phyloP scores from a whole-genome alignment of 2,113 vertebrate species.

The Cynopterus brachyotis region DNA sequence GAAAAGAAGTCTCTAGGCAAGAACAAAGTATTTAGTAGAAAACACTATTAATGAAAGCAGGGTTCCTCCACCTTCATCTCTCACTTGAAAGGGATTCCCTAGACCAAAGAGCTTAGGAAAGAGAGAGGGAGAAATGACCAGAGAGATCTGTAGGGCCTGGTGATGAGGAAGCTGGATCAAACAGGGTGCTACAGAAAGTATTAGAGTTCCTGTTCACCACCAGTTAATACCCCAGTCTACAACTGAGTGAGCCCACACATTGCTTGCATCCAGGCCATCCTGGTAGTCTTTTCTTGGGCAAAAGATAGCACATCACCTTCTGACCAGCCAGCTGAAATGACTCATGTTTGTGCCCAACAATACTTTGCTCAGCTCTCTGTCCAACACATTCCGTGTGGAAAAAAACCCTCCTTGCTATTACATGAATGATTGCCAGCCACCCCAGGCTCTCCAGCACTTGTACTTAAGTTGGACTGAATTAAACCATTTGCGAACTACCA shows the following conservation, averaged over 20 bases:
- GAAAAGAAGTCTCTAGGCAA: not conserved
- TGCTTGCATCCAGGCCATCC: no score
- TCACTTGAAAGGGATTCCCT: not conserved
- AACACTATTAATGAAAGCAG: not conserved
- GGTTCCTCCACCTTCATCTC: not conserved
- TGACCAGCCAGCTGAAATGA: not conserved
- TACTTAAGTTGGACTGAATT: not conserved
- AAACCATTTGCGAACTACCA: not conserved
- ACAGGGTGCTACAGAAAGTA: not conserved
- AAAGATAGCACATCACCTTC: not conserved
- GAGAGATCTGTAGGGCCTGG: not conserved
- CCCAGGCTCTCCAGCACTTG: not conserved
- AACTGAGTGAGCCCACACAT: not conserved
- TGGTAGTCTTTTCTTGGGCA: not conserved
- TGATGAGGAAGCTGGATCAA: not conserved
- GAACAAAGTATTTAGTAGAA: conserved; percentile 1
- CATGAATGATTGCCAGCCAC: not conserved
- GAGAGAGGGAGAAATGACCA: not conserved
- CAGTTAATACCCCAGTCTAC: not conserved
- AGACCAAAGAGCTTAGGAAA: not conserved
- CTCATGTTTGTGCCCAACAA: not conserved
- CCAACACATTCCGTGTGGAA: not conserved
- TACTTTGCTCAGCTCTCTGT: not conserved
- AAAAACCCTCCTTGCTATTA: not conserved
- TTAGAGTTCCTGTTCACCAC: not conserved